Evolutionary conservation across 2,888 invertebrate genomes (phyloP).

Genomic region (Boloria selene): DNA sequence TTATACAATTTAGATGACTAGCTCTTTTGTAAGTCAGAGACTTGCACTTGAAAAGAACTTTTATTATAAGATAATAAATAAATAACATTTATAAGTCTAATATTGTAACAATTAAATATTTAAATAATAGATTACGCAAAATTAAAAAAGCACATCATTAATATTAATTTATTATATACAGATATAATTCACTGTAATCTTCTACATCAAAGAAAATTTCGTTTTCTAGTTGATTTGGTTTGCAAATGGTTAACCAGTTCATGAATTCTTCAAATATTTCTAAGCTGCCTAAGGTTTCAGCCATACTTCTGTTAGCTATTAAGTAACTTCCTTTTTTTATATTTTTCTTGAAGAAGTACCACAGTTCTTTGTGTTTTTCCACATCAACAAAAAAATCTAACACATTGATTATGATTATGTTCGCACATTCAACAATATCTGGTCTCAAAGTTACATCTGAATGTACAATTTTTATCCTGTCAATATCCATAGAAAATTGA

Average conservation of each 20-base stretch:
- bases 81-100: too few species aligned
- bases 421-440: constrained; percentile 79
- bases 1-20: too few species aligned
- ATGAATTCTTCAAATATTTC: constrained; percentile 73
- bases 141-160: background rate
- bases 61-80: too few species aligned
- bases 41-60: too few species aligned
- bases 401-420: constrained; percentile 86
- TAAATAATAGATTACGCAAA: background rate
- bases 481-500: constrained; percentile 75
- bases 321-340: constrained; percentile 81
- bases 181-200: constrained; percentile 64
- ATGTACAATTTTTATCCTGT: constrained; percentile 80
- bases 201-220: constrained; percentile 71
- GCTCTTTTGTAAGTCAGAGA: too few species aligned
- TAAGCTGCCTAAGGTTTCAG: constrained; percentile 74
- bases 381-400: constrained; percentile 86
- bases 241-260: constrained; percentile 73
- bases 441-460: constrained; percentile 81
- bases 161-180: constrained; percentile 72
- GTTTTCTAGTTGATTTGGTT: constrained; percentile 70
- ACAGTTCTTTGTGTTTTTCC: constrained; percentile 82
- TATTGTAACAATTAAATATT: too few species aligned
- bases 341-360: constrained; percentile 81
- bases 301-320: constrained; percentile 83